Base-by-base conservation (phyloP, 2,113 vertebrate species). In the Sclerurus mexicanus region DNA sequence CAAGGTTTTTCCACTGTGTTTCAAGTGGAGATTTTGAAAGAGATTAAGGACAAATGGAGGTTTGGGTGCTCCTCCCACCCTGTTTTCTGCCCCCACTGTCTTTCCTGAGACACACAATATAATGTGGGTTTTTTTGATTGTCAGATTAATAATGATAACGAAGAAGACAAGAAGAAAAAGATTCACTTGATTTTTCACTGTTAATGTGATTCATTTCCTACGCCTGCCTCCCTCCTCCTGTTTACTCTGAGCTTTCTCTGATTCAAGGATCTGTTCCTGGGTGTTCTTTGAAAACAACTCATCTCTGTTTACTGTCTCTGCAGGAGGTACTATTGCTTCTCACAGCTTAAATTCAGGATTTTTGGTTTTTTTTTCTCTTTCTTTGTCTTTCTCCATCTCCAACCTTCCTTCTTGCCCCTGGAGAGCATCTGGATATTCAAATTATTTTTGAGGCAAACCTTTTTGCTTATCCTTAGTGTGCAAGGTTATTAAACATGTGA, bases 281-380 rank as follows among this genome's bases (percentile, higher is more conserved):
- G 35, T 77, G 78, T 82, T 94, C 28, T 2, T 67, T 83, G 59
- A 91, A 92, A 95, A 95, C 85, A 89, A 78, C 81, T 95, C 74
- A 17, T 87, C 78, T 93, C 66, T 91, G 90, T 96, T 95, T 84
- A 85, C 90, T 92, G 31, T 46, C 87, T 86, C 87, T 62, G 85
- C 93, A 85, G 92, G 91, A 96, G 86, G 75, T 73, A 90, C 42
- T 83, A 40, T 33, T 75, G 40, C 66, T 47, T 94, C 72, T 90
- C 93, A 78, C 24, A 28, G 85, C 76, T 60, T 50, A 77, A 78
- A 87, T 66, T 86, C 11, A 55, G 24, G 1, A 15, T 8, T 46
- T 46, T 46, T 46, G 12, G 14, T 42, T 42, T 15, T 35, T 62
- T 80, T 73, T 66, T 59, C 27, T 18, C 2, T 85, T 31, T 85